Evolutionary conservation across 2,113 vertebrate species (phyloP).

Genomic region (Recurvirostra avosetta): DNA sequence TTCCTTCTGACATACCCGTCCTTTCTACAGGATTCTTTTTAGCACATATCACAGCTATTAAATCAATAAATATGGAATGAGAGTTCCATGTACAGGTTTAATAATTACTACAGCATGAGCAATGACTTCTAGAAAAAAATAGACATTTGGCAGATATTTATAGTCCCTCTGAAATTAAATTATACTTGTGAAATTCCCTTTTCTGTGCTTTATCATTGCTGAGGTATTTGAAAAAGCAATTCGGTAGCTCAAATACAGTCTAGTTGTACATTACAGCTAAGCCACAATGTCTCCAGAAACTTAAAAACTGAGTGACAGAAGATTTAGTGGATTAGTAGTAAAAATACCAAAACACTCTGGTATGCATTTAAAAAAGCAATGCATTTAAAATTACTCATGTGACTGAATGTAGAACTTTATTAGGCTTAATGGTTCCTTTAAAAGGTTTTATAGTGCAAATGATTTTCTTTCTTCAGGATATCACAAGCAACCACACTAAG

Average conservation of each 20-base stretch:
- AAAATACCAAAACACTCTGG: not conserved
- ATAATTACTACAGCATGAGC: not conserved
- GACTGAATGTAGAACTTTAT: not conserved
- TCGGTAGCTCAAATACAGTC: not conserved
- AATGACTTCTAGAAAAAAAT: not conserved
- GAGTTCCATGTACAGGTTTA: not conserved
- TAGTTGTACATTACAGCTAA: not conserved
- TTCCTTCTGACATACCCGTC: not conserved
- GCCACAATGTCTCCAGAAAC: not conserved
- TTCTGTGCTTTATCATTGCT: not conserved
- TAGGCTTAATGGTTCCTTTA: not conserved
- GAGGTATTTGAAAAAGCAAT: not conserved
- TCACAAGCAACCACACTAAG: not conserved
- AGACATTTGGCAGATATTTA: not conserved
- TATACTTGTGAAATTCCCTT: not conserved
- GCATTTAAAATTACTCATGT: not conserved
- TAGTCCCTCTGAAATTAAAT: not conserved
- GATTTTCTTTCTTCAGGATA: not conserved
- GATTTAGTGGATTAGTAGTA: not conserved
- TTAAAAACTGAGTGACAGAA: not conserved
- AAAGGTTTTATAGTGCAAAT: not conserved
- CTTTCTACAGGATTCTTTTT: not conserved
- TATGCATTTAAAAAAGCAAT: not conserved
- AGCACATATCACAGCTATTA: not conserved
- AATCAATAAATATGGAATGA: not conserved